A percentile compares a stretch with the other conserved stretches of the same genome.
Conservation (phyloP, 2,888 invertebrate species). For the Rutpela maculata region DNA sequence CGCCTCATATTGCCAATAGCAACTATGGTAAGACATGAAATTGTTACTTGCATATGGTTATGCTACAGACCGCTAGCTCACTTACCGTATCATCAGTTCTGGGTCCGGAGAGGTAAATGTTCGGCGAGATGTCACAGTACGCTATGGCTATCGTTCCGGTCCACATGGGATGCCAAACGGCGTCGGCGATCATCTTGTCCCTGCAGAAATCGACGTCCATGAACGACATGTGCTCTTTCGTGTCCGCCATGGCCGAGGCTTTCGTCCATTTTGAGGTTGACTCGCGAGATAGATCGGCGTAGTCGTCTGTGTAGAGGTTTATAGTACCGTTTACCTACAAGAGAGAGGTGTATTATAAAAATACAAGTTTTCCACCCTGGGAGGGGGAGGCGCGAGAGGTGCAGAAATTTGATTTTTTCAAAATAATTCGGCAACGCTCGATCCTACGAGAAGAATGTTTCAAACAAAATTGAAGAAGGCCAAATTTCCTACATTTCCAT, state of each 20-base stretch:
- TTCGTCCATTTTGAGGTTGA: slow-evolving; percentile 64
- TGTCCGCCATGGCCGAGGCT: slow-evolving; percentile 69
- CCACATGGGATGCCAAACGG: slow-evolving; percentile 84
- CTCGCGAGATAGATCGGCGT: slow-evolving; percentile 64
- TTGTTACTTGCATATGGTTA: too few species aligned
- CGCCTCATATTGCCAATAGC: too few species aligned
- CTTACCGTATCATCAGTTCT: slow-evolving; percentile 58
- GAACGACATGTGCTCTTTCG: slow-evolving; percentile 79
- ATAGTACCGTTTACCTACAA: slow-evolving; percentile 69
- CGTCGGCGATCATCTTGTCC: slow-evolving; percentile 80
- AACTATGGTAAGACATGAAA: too few species aligned
- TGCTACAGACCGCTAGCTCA: background rate
- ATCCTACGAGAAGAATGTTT: too few species aligned
- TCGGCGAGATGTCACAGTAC: slow-evolving; percentile 79
- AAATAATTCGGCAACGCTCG: too few species aligned
- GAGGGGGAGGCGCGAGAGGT: too few species aligned
- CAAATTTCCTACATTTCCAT: too few species aligned
- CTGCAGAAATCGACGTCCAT: slow-evolving; percentile 80
- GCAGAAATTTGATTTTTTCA: too few species aligned
- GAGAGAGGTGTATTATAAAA: background rate
- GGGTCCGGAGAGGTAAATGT: slow-evolving; percentile 71
- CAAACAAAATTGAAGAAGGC: too few species aligned
- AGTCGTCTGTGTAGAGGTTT: slow-evolving; percentile 81
- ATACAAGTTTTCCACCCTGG: too few species aligned
- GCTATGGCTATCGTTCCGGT: slow-evolving; percentile 81